Evolutionary conservation across 2,113 vertebrate genomes (phyloP), one percentile per base, ranked within the genome.

Genomic region (Microcebus lehilahytsara): DNA sequence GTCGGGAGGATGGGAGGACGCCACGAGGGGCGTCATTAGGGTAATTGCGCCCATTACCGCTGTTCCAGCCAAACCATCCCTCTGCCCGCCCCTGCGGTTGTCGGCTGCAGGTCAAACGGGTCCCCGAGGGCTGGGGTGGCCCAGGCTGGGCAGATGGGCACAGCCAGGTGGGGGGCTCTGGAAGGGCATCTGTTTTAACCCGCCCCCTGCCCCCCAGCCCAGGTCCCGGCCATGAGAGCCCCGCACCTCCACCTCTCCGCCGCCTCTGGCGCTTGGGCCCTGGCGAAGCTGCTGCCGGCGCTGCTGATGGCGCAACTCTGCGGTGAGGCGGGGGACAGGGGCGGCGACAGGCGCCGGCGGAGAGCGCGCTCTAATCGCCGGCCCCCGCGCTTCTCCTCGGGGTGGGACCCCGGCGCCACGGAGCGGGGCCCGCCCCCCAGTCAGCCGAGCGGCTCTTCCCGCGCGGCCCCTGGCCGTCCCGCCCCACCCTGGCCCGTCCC

Each of bases 291-390:
- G 86, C 90, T 98, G 81, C 67, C 83, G 49, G 88, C 85, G 83
- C 86, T 97, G 75, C 74, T 97, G 93, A 71, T 96, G 92, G 53
- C n/a, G 71, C 96, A 96, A 90, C 77, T 97, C 25, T 81, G 91
- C 83, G 97, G 98, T 98, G 93, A 97, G 97, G 66, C 69, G 17
- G 51, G 53, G 77, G 32, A 23, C 85, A n/a, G 25, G 69, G 90
- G 34, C 3, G 25, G 74, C 30, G 34, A 72, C 40, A 80, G 89
- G 72, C 2, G 20, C 83, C 8, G 74, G 22, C 20, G 40, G 32
- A 10, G 85, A 10, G 37, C 2, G 80, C 0, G 40, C 22, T 49
- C 32, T 3, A 3, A 5, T 1, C 46, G 8, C 42, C 42, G 34
- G 9, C 11, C 30, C 16, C 16, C 0, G 42, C 32, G 0, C 23